Percentiles rank a stretch among this genome's conserved stretches.
phyloP scores from a whole-genome alignment of 2,113 vertebrate species.

The Meles meles region DNA sequence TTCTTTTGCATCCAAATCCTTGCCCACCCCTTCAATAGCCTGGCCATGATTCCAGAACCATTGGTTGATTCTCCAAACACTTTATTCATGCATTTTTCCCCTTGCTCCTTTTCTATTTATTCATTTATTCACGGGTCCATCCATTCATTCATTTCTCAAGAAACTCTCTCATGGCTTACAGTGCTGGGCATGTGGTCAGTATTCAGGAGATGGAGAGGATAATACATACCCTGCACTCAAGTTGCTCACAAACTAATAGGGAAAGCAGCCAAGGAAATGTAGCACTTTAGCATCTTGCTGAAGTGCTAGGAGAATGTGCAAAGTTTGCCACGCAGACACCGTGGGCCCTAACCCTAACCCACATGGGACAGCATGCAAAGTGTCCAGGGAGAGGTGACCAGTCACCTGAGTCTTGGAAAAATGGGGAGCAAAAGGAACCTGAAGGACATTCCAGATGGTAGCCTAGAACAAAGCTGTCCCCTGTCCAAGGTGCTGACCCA shows the following conservation, averaged over 20 bases:
- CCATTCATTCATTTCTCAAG: not conserved
- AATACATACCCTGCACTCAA: not conserved
- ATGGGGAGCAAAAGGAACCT: not conserved
- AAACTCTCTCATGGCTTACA: not conserved
- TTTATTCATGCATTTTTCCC: not conserved
- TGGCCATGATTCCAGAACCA: not conserved
- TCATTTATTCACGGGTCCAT: not conserved
- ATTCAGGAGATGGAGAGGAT: no score
- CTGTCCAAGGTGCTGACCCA: slow-evolving; percentile 48
- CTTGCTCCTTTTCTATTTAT: not conserved
- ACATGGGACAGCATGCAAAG: not conserved
- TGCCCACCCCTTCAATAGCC: not conserved
- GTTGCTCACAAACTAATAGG: not conserved
- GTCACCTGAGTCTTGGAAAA: not conserved
- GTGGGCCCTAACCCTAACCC: not conserved
- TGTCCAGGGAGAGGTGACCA: not conserved
- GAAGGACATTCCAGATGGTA: not conserved
- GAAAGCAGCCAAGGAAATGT: not conserved
- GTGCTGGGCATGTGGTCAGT: not conserved
- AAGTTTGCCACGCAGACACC: not conserved
- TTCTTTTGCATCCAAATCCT: not conserved
- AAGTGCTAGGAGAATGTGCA: fast-evolving
- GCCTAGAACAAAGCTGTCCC: fast-evolving
- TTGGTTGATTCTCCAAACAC: not conserved
- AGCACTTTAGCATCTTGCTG: not conserved